These are phyloP conservation scores for Oxyscelio sp. DNA, from an alignment of 2,888 invertebrate species.

Conservation along the genomic window DNA sequence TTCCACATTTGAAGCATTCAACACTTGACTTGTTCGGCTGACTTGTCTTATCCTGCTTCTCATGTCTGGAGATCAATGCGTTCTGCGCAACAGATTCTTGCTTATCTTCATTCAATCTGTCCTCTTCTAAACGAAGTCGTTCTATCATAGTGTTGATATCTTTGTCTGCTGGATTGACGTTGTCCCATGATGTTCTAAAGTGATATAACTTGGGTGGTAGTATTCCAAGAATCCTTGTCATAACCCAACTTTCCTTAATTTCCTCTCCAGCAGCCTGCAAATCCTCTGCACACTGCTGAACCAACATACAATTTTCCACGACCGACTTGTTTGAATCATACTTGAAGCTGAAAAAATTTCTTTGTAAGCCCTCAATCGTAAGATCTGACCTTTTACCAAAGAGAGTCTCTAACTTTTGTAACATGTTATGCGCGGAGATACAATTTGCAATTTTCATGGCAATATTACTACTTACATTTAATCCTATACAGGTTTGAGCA, in stretches of 20 bases:
- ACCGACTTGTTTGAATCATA: no score
- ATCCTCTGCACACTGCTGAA: no score
- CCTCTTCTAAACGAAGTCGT: constrained; percentile 36
- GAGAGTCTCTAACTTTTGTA: constrained; percentile 62
- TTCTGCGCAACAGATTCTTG: not conserved
- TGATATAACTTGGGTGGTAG: no score
- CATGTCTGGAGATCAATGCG: no score
- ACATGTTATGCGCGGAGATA: constrained; percentile 66
- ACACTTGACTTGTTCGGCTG: not conserved
- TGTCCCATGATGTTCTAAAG: constrained; percentile 75
- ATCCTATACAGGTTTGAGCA: constrained; percentile 73
- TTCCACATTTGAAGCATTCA: constrained; percentile 36
- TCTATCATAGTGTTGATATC: constrained; percentile 41
- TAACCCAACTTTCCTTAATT: no score
- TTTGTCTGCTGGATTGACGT: constrained; percentile 57
- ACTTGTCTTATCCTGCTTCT: no score
- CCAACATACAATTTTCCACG: no score
- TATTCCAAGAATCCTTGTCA: no score
- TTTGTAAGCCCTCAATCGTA: constrained; percentile 67
- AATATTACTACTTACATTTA: constrained; percentile 73
- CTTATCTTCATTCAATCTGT: constrained; percentile 70
- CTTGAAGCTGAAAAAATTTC: constrained; percentile 76
- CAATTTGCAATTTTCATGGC: constrained; percentile 76
- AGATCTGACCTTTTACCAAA: constrained; percentile 56
- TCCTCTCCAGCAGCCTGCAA: no score